A percentile compares a stretch with the other conserved stretches of the same genome.
Conservation (phyloP, 2,888 invertebrate genomes). For the Argyresthia goedartella region DNA sequence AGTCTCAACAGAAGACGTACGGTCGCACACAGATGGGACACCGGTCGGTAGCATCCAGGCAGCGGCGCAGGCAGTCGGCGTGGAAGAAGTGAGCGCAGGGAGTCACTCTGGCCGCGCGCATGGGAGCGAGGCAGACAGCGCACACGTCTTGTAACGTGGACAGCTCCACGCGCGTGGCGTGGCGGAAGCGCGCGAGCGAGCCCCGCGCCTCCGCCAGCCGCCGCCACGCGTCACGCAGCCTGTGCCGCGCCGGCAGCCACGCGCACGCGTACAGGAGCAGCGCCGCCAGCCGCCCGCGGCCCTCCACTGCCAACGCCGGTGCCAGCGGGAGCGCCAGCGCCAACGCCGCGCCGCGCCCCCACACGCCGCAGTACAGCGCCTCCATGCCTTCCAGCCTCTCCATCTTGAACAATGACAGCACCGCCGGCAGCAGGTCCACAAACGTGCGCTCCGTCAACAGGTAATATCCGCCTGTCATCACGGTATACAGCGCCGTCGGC, state of each 20-base stretch:
- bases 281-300: conserved; percentile 70
- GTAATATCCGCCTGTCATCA: conserved; percentile 78
- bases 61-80: conserved; percentile 80
- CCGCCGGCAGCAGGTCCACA: conserved; percentile 73
- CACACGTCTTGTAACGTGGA: conserved; percentile 81
- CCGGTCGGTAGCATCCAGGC: conserved; percentile 76
- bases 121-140: conserved; percentile 79
- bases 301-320: conserved; percentile 66
- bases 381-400: conserved; percentile 80
- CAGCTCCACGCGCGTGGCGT: conserved; percentile 76
- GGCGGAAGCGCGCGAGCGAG: conserved; percentile 72
- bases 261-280: conserved; percentile 76
- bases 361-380: conserved; percentile 75
- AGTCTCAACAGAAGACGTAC: conserved; percentile 70
- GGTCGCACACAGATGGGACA: conserved; percentile 84
- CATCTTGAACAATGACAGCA: conserved; percentile 70
- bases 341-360: conserved; percentile 73
- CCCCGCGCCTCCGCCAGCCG: conserved; percentile 72
- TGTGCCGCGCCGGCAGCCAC: conserved; percentile 74
- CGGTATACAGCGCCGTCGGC: conserved; percentile 76
- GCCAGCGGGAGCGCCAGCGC: conserved; percentile 68
- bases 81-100: conserved; percentile 87
- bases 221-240: conserved; percentile 65
- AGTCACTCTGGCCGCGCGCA: conserved; percentile 80
- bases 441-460: conserved; percentile 80